Conservation (phyloP, 2,888 invertebrate species). For the Tetranychus piercei region DNA sequence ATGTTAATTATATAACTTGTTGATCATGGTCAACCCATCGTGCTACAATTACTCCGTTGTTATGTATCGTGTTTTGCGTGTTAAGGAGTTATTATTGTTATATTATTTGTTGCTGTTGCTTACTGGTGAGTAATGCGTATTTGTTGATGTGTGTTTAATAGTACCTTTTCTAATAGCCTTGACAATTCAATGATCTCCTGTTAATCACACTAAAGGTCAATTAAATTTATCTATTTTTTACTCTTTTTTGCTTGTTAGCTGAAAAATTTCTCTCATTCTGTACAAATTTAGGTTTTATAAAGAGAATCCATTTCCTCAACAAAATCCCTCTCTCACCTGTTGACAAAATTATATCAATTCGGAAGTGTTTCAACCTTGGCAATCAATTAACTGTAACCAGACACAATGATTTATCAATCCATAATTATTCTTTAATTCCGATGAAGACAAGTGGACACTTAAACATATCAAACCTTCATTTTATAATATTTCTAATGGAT, state of each 20-base stretch:
- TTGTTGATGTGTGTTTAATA: too few species aligned
- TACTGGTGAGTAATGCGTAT: too few species aligned
- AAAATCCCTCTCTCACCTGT: not conserved
- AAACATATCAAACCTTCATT: too few species aligned
- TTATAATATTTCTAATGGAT: too few species aligned
- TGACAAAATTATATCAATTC: not conserved
- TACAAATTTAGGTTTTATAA: not conserved
- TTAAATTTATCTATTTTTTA: not conserved
- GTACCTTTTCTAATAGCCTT: not conserved
- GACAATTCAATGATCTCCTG: conserved; percentile 1
- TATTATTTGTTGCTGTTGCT: not conserved
- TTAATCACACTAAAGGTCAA: not conserved
- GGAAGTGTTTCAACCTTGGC: not conserved
- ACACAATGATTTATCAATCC: not conserved
- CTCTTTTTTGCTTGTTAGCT: not conserved
- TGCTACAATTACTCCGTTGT: too few species aligned
- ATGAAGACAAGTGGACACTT: too few species aligned
- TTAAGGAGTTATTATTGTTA: too few species aligned
- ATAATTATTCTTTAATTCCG: too few species aligned
- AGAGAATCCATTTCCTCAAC: not conserved
- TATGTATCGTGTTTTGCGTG: too few species aligned
- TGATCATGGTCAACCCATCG: not conserved
- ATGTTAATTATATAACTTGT: not conserved
- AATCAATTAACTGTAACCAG: not conserved
- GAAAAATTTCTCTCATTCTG: not conserved